phyloP scores from a whole-genome alignment of 2,113 vertebrate genomes.

The Chlamydotis undulata region DNA sequence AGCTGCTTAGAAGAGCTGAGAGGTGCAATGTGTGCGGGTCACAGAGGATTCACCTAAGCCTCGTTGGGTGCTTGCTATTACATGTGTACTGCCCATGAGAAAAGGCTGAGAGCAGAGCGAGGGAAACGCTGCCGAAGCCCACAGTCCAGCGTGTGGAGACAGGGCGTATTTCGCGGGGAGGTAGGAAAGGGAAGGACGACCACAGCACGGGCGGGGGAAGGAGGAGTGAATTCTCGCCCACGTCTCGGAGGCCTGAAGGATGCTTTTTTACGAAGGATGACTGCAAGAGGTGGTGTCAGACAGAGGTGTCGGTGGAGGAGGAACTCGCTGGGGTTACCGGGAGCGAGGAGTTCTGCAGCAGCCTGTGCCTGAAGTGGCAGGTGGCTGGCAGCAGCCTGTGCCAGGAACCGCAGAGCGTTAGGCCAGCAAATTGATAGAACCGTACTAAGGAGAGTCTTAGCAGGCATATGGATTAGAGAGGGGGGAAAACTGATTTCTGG shows the following conservation, averaged over 20 bases:
- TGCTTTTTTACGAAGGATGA: background rate
- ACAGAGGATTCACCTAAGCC: background rate
- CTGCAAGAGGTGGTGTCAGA: background rate
- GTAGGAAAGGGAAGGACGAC: background rate
- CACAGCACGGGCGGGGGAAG: background rate
- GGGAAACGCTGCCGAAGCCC: background rate
- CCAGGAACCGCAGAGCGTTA: background rate
- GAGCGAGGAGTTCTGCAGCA: background rate
- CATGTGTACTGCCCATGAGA: background rate
- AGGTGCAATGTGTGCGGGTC: background rate
- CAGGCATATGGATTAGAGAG: background rate
- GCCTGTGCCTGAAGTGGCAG: background rate
- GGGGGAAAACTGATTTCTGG: background rate
- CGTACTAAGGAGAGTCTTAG: background rate
- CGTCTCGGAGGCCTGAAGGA: background rate
- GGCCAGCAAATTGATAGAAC: background rate
- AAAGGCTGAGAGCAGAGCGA: background rate
- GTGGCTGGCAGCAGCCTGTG: background rate
- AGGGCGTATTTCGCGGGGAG: background rate
- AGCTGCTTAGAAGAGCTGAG: background rate
- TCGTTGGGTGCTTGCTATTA: background rate
- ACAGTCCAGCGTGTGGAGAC: background rate
- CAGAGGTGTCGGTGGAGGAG: background rate
- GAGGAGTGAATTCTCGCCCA: accelerated
- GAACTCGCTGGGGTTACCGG: background rate